Evolutionary conservation across 2,888 invertebrate genomes (phyloP), one percentile per base, ranked within the genome.

Genomic region (Thelaira solivaga): DNA sequence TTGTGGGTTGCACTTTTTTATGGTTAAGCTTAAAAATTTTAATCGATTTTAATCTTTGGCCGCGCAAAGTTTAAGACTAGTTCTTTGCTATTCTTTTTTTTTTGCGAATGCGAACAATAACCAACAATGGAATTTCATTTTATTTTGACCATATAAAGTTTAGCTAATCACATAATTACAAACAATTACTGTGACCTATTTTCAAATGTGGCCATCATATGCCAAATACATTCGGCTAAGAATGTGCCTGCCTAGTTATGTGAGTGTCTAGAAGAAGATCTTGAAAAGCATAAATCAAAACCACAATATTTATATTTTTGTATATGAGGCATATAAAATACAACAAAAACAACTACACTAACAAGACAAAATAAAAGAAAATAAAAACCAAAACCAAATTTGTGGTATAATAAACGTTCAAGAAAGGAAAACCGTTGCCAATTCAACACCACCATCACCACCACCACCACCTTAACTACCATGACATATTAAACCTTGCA

Each of bases 131-230:
- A 73, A 73, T 73, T 73, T 61, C 31, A 57, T 61, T 61, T 53
- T 26, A 68, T 59, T 77, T 73, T 62, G 67, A 61, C 67, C 74
- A 73, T 78, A 64, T 78, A 73, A 72, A 73, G 77, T 78, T 78
- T 73, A 73, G 53, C 73, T 78, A 78, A 78, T 78, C 77, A 73
- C 73, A 78, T 73, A 73, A 78, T 78, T 78, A 68, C 68, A 69
- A 51, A 64, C 73, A 73, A 78, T 78, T 78, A 68, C 51, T 67
- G n/a, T 78, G 77, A 78, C 77, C 77, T 31, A 78, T 73, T 78
- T 78, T 64, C 51, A 31, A 68, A 64, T 64, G 62, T 71, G 55
- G 67, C 43, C 43, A 7, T 8, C 43, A 43, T 36, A 11, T 47
- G 47, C 13, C 22, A 24, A 22, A 24, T 7, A 24, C 26, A 24